A percentile compares a stretch with the other conserved stretches of the same genome.
Conservation (phyloP, 1,140 invertebrate species). For the Rhynchophorus ferrugineus region DNA sequence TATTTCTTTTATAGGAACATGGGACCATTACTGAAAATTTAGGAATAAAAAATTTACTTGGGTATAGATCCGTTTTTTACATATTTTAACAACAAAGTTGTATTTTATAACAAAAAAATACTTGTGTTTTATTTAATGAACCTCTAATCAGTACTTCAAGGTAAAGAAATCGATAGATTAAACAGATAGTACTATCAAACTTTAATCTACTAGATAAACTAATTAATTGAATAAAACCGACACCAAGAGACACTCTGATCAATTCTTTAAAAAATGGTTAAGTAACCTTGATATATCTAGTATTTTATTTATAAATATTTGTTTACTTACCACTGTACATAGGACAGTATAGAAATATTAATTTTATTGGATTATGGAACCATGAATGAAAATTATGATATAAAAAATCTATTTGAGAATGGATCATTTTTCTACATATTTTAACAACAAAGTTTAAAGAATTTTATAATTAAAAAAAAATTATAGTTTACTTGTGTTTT, state of each 20-base stretch:
- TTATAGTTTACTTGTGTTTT: neutral
- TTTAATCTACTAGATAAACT: no score
- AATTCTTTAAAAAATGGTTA: neutral
- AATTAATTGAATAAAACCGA: no score
- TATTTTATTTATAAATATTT: neutral
- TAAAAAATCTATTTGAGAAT: neutral
- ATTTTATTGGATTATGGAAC: slow-evolving; percentile 10
- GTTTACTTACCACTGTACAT: no score
- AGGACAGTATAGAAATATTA: slow-evolving; percentile 4
- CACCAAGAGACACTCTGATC: no score
- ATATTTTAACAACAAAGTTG: neutral
- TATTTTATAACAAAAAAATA: slow-evolving; percentile 10
- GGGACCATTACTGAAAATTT: slow-evolving; percentile 7
- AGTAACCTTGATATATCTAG: no score
- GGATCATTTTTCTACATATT: slow-evolving; percentile 5
- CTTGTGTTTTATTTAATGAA: neutral
- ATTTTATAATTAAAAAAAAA: slow-evolving; percentile 7
- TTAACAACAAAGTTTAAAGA: neutral
- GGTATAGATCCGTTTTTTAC: slow-evolving; percentile 1
- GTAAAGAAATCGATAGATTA: no score
- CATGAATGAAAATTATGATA: neutral
- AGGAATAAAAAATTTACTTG: neutral
- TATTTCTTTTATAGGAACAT: slow-evolving; percentile 9
- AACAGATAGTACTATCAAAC: no score
- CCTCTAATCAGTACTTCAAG: no score